Evolutionary conservation across 2,797 vertebrate genomes (phyloP).

Genomic region (Yasuhikotakia modesta): DNA sequence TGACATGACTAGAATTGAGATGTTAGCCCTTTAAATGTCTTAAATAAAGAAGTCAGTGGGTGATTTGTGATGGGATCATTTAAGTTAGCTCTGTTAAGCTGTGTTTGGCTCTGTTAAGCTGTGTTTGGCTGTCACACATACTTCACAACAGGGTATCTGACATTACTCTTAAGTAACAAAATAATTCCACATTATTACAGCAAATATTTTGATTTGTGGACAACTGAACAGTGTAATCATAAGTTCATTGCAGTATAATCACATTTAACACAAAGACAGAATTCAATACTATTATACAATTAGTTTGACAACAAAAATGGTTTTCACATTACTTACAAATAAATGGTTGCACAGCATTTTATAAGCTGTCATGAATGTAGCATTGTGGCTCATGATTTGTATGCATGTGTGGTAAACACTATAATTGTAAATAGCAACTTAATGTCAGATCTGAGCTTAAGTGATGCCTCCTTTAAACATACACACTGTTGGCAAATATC

Average conservation of each 20-base stretch:
- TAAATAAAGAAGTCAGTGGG: conserved; percentile 51
- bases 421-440: conserved; percentile 13
- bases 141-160: conserved; percentile 28
- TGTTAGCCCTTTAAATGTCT: conserved; percentile 31
- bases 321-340: neutral
- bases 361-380: conserved; percentile 8
- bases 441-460: conserved; percentile 22
- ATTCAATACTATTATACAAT: neutral
- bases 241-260: neutral
- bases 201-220: neutral
- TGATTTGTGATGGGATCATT: conserved; percentile 55
- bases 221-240: neutral
- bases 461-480: conserved; percentile 68
- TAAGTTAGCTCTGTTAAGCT: conserved; percentile 29
- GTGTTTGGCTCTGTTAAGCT: neutral
- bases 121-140: conserved; percentile 30
- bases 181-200: neutral
- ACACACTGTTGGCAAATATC: conserved; percentile 21
- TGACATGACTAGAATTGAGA: conserved; percentile 46
- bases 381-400: conserved; percentile 1
- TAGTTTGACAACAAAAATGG: no score
- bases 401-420: neutral
- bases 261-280: neutral
- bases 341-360: conserved; percentile 13
- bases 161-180: neutral